Evolutionary conservation across 2,888 invertebrate species (phyloP), one percentile per base, ranked within the genome.

Genomic region (Syrista parreyssii): DNA sequence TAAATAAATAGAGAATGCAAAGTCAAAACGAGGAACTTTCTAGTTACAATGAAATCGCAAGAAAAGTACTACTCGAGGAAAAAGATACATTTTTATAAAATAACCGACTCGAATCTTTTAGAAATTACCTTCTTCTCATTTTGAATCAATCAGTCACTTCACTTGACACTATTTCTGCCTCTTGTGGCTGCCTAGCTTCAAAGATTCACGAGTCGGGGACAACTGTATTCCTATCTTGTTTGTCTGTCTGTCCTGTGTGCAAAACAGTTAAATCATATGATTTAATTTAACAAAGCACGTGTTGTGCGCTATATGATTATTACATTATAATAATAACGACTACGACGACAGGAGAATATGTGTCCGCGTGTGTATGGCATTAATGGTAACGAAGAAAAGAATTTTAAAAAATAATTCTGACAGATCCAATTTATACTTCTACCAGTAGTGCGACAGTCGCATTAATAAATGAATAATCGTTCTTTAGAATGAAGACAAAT

Each of bases 1-100:
- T 81, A 81, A 83, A 78, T 80, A 81, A 83, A 78, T 79, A 80
- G 80, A 80, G 84, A 73, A 77, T 80, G 83, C 84, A 80, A 79
- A 81, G 80, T 76, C 83, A 81, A 83, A 85, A 23, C 23, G 23
- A 55, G 9, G 1, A 9, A 55, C 55, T 55, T 9, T 55, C 23
- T 23, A 23, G 55, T 23, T 15, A 55, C 55, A 55, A 55, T 55
- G 6, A 23, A 23, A 55, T 23, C 55, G 2, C 55, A 55, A 15
- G 23, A 23, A 23, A 55, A 55, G 0, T 55, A 55, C 23, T 55
- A 23, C 0, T 23, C 1, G 23, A 55, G 6, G 23, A 4, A 55
- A 9, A 55, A 55, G 9, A 55, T 55, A 55, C 1, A 55, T 23
- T 40, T 23, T 15, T 15, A 40, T 15, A 40, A 40, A 4, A 1